Conservation (phyloP, 92 coral and sea anemone genomes). For the Isaurus tuberculatus region DNA sequence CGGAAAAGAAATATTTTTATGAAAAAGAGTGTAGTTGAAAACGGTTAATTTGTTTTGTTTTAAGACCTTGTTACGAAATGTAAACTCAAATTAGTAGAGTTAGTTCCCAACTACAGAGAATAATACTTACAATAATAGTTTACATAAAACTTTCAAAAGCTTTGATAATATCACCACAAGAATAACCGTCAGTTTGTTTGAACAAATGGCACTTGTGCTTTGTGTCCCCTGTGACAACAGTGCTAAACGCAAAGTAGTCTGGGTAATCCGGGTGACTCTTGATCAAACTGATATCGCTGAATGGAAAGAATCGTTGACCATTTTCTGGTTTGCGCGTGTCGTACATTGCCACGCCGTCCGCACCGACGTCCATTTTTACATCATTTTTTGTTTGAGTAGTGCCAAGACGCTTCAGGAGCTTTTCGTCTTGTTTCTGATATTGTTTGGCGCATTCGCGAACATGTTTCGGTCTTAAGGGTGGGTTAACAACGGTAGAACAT, state of each 20-base stretch:
- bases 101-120: background rate
- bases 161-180: slow-evolving; percentile 62
- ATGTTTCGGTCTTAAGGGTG: slow-evolving; percentile 92
- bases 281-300: slow-evolving; percentile 68
- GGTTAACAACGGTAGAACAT: slow-evolving; percentile 93
- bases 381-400: slow-evolving; percentile 67
- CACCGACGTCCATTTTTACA: slow-evolving; percentile 67
- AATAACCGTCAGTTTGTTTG: slow-evolving; percentile 64
- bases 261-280: slow-evolving; percentile 88
- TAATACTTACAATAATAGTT: background rate
- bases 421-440: slow-evolving; percentile 76
- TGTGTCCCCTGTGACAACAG: slow-evolving; percentile 93
- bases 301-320: slow-evolving; percentile 85
- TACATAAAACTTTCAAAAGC: slow-evolving; percentile 71
- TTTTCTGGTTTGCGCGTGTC: slow-evolving; percentile 56
- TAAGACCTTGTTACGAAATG: background rate
- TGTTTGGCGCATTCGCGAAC: slow-evolving; percentile 93
- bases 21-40: too few species aligned
- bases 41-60: too few species aligned
- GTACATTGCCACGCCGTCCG: slow-evolving; percentile 85
- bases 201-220: slow-evolving; percentile 97
- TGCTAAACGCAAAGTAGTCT: slow-evolving; percentile 94
- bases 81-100: background rate
- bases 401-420: slow-evolving; percentile 74
- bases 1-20: too few species aligned